phyloP scores from a whole-genome alignment of 2,113 vertebrate species.

The Clinocottus analis region DNA sequence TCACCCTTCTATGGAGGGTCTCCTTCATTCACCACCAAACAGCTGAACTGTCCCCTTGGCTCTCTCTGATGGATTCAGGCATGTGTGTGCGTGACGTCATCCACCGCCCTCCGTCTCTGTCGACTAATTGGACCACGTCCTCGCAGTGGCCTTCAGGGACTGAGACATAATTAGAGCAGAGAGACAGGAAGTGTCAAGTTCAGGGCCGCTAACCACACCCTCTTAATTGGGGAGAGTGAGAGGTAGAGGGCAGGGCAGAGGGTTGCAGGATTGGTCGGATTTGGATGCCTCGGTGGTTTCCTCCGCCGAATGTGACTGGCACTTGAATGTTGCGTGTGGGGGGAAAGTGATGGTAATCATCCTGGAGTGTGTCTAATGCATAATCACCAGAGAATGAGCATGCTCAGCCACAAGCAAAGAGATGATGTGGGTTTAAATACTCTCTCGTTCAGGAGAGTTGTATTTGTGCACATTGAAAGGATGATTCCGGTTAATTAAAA shows the following conservation, averaged over 20 bases:
- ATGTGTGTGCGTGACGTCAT: constrained; percentile 44
- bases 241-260: constrained; percentile 51
- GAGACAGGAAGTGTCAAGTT: constrained; percentile 64
- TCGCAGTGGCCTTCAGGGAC: constrained; percentile 62
- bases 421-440: constrained; percentile 41
- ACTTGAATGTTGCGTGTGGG: constrained; percentile 46
- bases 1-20: constrained; percentile 1
- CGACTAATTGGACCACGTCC: constrained; percentile 70
- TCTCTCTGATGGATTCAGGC: constrained; percentile 48
- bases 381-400: constrained; percentile 49
- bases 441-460: constrained; percentile 2
- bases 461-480: background rate
- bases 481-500: background rate
- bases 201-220: constrained; percentile 67
- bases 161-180: constrained; percentile 66
- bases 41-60: constrained; percentile 24
- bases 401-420: constrained; percentile 41
- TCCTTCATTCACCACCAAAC: constrained; percentile 24
- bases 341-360: constrained; percentile 66
- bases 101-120: constrained; percentile 27
- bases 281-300: constrained; percentile 49
- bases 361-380: constrained; percentile 55
- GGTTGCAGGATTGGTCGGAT: constrained; percentile 27
- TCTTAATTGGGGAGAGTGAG: constrained; percentile 65
- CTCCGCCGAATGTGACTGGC: constrained; percentile 45